These are phyloP conservation scores for Monochamus saltuarius DNA, from an alignment of 1,140 invertebrate species.

Conservation along the genomic window DNA sequence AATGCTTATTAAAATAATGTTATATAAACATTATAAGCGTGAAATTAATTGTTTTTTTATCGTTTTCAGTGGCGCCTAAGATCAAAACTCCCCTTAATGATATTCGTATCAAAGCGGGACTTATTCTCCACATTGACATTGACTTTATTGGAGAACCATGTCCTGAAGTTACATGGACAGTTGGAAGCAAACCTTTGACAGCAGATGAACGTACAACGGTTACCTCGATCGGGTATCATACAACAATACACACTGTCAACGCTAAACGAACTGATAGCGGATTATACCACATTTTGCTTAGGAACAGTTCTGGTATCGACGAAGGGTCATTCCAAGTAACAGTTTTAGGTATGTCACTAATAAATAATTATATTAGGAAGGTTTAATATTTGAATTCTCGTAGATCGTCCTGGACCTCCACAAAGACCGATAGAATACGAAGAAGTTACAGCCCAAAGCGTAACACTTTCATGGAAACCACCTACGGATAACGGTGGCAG, in stretches of 20 bases:
- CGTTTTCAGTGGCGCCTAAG: slow-evolving; percentile 76
- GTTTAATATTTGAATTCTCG: neutral
- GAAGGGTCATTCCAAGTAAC: slow-evolving; percentile 87
- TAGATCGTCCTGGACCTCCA: slow-evolving; percentile 81
- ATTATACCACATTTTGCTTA: slow-evolving; percentile 75
- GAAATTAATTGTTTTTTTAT: slow-evolving; percentile 21
- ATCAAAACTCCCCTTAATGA: slow-evolving; percentile 88
- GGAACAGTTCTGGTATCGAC: slow-evolving; percentile 86
- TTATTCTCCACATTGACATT: slow-evolving; percentile 89
- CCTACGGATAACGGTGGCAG: slow-evolving; percentile 93
- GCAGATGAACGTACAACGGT: slow-evolving; percentile 79
- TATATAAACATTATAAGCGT: slow-evolving; percentile 1
- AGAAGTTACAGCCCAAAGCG: slow-evolving; percentile 89
- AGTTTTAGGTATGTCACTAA: slow-evolving; percentile 64
- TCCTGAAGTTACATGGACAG: slow-evolving; percentile 84
- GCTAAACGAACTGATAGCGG: slow-evolving; percentile 83
- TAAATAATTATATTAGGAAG: neutral
- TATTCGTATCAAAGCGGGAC: slow-evolving; percentile 86
- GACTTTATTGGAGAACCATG: slow-evolving; percentile 89
- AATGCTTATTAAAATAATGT: neutral
- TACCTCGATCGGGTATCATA: slow-evolving; percentile 87
- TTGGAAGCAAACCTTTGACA: slow-evolving; percentile 71
- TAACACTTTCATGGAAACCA: slow-evolving; percentile 93
- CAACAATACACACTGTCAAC: slow-evolving; percentile 88
- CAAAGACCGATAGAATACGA: slow-evolving; percentile 89